A percentile compares a stretch with the other conserved stretches of the same genome.
Conservation (phyloP, 1,140 invertebrate species). For the Drosophila neocordata region DNA sequence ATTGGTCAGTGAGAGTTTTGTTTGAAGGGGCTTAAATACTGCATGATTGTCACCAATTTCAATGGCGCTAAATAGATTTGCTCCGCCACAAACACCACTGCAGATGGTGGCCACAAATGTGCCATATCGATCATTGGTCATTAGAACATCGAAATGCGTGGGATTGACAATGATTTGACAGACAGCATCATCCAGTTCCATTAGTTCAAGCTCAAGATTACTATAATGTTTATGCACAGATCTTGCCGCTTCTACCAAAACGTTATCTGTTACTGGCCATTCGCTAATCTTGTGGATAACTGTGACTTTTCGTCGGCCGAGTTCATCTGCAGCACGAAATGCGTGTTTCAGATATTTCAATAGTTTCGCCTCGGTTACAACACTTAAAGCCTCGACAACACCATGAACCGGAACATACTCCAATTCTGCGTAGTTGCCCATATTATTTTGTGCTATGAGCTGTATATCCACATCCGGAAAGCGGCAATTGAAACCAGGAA, state of each 20-base stretch:
- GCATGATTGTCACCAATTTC: slow-evolving; percentile 65
- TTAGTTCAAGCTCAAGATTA: slow-evolving; percentile 50
- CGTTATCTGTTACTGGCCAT: slow-evolving; percentile 64
- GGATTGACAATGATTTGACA: slow-evolving; percentile 42
- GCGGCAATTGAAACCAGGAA: slow-evolving; percentile 61
- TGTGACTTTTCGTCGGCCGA: slow-evolving; percentile 46
- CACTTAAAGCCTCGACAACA: slow-evolving; percentile 67
- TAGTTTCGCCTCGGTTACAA: slow-evolving; percentile 26
- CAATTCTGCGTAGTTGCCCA: slow-evolving; percentile 63
- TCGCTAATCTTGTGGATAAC: slow-evolving; percentile 56
- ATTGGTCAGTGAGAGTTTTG: slow-evolving; percentile 68
- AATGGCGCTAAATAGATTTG: slow-evolving; percentile 64
- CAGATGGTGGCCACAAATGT: slow-evolving; percentile 67
- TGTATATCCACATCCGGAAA: slow-evolving; percentile 59
- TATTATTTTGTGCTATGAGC: slow-evolving; percentile 66
- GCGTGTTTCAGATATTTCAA: slow-evolving; percentile 47
- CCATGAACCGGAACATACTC: slow-evolving; percentile 70
- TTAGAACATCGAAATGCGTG: slow-evolving; percentile 55
- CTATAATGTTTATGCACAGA: slow-evolving; percentile 18
- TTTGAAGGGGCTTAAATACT: slow-evolving; percentile 72
- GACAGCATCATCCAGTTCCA: slow-evolving; percentile 54
- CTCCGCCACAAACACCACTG: slow-evolving; percentile 66
- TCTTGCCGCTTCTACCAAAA: slow-evolving; percentile 38
- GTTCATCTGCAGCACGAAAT: slow-evolving; percentile 32
- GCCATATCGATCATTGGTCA: slow-evolving; percentile 70